Evolutionary conservation across 2,888 invertebrate species (phyloP).

Genomic region (Eugnorisma glareosa): DNA sequence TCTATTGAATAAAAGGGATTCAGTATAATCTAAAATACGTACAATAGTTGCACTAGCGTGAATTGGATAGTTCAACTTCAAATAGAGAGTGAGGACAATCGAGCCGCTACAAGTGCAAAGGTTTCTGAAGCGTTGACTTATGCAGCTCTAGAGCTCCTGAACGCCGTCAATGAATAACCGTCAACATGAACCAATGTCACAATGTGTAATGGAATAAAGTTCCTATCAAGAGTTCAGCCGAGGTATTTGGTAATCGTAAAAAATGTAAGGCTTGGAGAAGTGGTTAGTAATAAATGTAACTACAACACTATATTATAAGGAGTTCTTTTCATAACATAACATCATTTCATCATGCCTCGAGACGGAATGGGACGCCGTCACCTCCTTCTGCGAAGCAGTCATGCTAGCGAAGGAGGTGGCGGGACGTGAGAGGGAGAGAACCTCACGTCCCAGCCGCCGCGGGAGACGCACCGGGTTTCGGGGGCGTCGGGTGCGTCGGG

Average conservation of each 20-base stretch:
- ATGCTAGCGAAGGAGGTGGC: too few relatives aligned
- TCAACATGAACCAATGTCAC: background rate
- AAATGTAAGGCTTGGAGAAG: background rate
- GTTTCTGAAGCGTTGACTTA: constrained; percentile 2
- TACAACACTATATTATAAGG: too few relatives aligned
- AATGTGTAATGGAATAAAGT: constrained; percentile 1
- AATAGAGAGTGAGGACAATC: background rate
- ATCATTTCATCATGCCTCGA: too few relatives aligned
- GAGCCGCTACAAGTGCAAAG: constrained; percentile 14
- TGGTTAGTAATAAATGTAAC: background rate
- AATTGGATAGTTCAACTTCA: constrained; percentile 1
- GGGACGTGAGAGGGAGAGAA: too few relatives aligned
- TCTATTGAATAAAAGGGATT: too few relatives aligned
- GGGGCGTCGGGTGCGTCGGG: too few relatives aligned
- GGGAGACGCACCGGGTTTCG: too few relatives aligned
- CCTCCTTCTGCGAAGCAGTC: too few relatives aligned
- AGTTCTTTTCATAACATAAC: too few relatives aligned
- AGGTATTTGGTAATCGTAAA: background rate
- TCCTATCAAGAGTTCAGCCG: background rate
- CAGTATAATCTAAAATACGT: background rate
- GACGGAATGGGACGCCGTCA: too few relatives aligned
- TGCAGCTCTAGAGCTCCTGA: constrained; percentile 6
- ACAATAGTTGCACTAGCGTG: background rate
- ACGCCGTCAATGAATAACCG: background rate
- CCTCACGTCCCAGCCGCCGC: too few relatives aligned